Evolutionary conservation across 2,113 vertebrate genomes (phyloP).

Genomic region (Glaucomys volans): DNA sequence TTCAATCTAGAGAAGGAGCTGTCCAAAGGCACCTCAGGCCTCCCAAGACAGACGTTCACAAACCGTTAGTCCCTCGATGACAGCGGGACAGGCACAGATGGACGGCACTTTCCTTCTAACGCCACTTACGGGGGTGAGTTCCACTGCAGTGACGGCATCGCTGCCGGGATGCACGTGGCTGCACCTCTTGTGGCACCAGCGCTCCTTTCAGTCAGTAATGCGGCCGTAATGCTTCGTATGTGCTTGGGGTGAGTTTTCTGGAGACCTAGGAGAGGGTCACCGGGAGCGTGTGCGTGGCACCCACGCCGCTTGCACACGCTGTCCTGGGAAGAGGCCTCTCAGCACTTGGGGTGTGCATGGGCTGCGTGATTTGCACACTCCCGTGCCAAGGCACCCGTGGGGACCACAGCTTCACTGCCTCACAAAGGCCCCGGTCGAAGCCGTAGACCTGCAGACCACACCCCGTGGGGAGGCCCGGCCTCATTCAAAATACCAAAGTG

Average conservation of each 20-base stretch:
- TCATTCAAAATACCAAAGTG: constrained; percentile 34
- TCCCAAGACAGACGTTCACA: constrained; percentile 7
- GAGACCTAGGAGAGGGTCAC: neutral
- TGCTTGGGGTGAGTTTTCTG: neutral
- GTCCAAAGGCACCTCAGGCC: constrained; percentile 1
- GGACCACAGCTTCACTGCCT: too few species aligned
- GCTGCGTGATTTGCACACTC: neutral
- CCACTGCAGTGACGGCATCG: constrained; percentile 14
- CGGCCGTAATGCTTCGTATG: neutral
- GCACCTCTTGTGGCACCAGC: neutral
- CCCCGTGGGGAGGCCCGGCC: too few species aligned
- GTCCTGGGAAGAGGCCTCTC: too few species aligned
- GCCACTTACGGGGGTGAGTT: neutral
- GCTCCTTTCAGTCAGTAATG: neutral
- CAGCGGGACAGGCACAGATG: constrained; percentile 10
- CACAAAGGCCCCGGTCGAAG: too few species aligned
- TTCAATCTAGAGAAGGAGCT: neutral
- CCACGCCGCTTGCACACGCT: neutral
- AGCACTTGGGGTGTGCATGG: too few species aligned
- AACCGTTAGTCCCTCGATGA: constrained; percentile 24
- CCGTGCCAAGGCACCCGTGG: too few species aligned
- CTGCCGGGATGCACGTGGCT: neutral
- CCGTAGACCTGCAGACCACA: too few species aligned
- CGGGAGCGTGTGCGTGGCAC: constrained; percentile 57
- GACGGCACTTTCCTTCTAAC: constrained; percentile 26